Evolutionary conservation across 2,113 vertebrate species (phyloP), one percentile per base, ranked within the genome.

Genomic region (Nibea coibor): DNA sequence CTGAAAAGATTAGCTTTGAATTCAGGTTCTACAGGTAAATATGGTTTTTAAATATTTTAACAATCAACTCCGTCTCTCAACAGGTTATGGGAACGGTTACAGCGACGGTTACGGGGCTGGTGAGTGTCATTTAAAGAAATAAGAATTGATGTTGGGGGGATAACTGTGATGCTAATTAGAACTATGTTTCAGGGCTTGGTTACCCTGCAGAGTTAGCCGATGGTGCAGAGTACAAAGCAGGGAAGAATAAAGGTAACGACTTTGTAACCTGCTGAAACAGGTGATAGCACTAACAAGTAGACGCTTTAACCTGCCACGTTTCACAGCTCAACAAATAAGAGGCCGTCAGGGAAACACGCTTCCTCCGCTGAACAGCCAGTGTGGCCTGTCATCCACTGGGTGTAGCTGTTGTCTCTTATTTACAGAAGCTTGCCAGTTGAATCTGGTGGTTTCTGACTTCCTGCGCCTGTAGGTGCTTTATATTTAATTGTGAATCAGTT

Each of bases 71-170:
- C 5, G 63, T 65, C 51, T 90, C 54, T 86, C 69, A 9, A 8
- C 87, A 95, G 95, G 93, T 73, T 94, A 94, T 9, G 94, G 92
- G 62, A 94, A 95, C 20, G 91, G 93, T 20, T 94, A 92, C 71
- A 54, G 85, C 10, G 71, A 94, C 5, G 90, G 89, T 14, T 94
- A 92, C 24, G 92, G 92, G 59, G 85, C 93, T 17, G 95, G 95
- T 95, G 78, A 93, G 94, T 92, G 22, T n/a, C 19, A 15, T 20
- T 14, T 17, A 10, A 10, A 51, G 19, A 20, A 24, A 50, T 16
- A 53, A 5, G 9, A 58, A 45, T 11, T 19, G 12, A 8, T 1
- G 16, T n/a, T 26, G 53, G 4, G 4, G 15, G 2, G 17, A 3
- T 31, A 42, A 0, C 58, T 74, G 57, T 71, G 84, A 81, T 81